Evolutionary conservation across 2,113 vertebrate genomes (phyloP).

Genomic region (Xiphorhynchus elegans): DNA sequence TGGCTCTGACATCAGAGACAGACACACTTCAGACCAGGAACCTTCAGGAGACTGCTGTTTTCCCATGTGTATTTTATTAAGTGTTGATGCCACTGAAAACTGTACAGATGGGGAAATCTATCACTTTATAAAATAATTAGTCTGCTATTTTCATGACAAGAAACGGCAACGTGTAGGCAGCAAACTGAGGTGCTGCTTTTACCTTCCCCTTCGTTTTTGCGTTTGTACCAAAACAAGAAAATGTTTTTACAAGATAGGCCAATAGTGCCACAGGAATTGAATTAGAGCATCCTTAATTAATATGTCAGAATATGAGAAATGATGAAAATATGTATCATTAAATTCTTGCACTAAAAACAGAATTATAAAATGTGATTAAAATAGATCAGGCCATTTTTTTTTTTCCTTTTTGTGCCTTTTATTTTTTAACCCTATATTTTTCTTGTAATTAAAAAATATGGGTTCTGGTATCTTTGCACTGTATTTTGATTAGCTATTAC

Average conservation of each 20-base stretch:
- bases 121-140: conserved; percentile 44
- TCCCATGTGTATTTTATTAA: conserved; percentile 47
- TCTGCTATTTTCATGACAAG: neutral
- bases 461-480: conserved; percentile 1
- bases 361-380: conserved; percentile 67
- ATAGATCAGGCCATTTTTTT: conserved; percentile 44
- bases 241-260: conserved; percentile 77
- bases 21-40: neutral
- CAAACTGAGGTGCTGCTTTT: conserved; percentile 39
- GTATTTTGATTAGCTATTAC: conserved; percentile 7
- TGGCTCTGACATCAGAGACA: neutral
- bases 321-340: conserved; percentile 81
- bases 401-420: neutral
- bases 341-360: conserved; percentile 72
- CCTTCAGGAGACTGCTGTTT: conserved; percentile 9
- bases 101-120: neutral
- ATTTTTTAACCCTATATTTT: neutral
- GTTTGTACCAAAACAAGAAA: conserved; percentile 74
- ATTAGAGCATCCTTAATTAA: conserved; percentile 79
- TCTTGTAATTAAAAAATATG: conserved; percentile 15
- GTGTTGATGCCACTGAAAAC: neutral
- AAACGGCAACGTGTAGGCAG: neutral
- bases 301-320: conserved; percentile 78
- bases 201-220: conserved; percentile 67
- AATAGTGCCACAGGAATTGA: conserved; percentile 62